A percentile compares a stretch with the other conserved stretches of the same genome.
phyloP scores from a whole-genome alignment of 2,888 invertebrate species.

The Leptopilina syphax region DNA sequence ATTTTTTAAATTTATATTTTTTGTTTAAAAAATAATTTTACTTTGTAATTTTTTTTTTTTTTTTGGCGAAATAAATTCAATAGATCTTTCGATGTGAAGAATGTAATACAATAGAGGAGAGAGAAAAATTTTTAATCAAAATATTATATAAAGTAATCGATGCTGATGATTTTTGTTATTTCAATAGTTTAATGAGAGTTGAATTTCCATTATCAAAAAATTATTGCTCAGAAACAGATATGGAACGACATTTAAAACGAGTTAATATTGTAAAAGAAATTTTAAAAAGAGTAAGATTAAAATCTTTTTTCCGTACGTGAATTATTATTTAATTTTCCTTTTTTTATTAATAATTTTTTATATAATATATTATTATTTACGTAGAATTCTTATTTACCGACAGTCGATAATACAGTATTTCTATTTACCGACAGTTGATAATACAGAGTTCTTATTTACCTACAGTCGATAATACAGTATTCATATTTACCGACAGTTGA shows the following conservation, averaged over 20 bases:
- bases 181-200: slow-evolving; percentile 2
- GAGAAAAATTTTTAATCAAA: background rate
- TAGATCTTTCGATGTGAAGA: background rate
- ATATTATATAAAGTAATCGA: background rate
- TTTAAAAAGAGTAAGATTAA: background rate
- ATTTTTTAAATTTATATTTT: background rate
- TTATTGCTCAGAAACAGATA: background rate
- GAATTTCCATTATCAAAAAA: background rate
- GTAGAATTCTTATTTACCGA: too few relatives aligned
- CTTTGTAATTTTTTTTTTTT: background rate
- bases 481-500: too few relatives aligned
- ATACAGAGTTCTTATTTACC: too few relatives aligned
- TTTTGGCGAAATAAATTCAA: too few relatives aligned
- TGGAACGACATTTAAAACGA: background rate
- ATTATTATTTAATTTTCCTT: too few relatives aligned
- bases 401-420: too few relatives aligned
- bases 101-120: background rate
- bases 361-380: too few relatives aligned
- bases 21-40: background rate
- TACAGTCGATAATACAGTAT: too few relatives aligned
- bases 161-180: background rate
- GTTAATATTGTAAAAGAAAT: background rate
- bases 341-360: too few relatives aligned
- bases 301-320: too few relatives aligned
- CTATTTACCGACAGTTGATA: too few relatives aligned